Percentiles rank a stretch among this genome's conserved stretches.
These are phyloP conservation scores for Akabosia matsudoensis DNA, from an alignment of 1,140 invertebrate species.

Conservation along the genomic window DNA sequence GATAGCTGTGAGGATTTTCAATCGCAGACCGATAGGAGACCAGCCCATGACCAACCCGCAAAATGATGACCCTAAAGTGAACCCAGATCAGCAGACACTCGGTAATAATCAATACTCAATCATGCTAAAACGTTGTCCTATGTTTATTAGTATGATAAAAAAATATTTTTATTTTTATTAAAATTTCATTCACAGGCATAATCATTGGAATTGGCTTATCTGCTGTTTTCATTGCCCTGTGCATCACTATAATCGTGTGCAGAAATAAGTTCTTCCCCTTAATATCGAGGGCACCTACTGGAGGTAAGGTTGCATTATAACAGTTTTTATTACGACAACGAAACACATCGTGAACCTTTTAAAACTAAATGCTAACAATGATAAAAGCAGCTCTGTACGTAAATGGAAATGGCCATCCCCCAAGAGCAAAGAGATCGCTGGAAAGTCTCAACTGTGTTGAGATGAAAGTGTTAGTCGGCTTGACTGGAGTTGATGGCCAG, in stretches of 20 bases:
- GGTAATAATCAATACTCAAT: slow-evolving; percentile 1
- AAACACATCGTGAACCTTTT: background rate
- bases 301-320: slow-evolving; percentile 15
- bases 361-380: background rate
- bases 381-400: slow-evolving; percentile 12
- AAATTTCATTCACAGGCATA: slow-evolving; percentile 31
- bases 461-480: slow-evolving; percentile 39
- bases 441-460: slow-evolving; percentile 42
- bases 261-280: slow-evolving; percentile 41
- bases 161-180: background rate
- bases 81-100: background rate
- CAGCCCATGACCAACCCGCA: background rate
- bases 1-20: slow-evolving; percentile 29
- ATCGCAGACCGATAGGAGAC: background rate
- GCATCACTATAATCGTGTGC: slow-evolving; percentile 39
- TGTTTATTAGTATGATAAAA: background rate
- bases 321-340: background rate
- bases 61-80: background rate
- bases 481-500: slow-evolving; percentile 13
- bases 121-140: background rate
- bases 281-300: background rate
- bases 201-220: slow-evolving; percentile 32
- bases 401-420: slow-evolving; percentile 38
- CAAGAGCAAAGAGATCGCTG: slow-evolving; percentile 31
- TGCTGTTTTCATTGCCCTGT: slow-evolving; percentile 35